phyloP scores from a whole-genome alignment of 1,140 invertebrate genomes.

The Drosophila aff. region DNA sequence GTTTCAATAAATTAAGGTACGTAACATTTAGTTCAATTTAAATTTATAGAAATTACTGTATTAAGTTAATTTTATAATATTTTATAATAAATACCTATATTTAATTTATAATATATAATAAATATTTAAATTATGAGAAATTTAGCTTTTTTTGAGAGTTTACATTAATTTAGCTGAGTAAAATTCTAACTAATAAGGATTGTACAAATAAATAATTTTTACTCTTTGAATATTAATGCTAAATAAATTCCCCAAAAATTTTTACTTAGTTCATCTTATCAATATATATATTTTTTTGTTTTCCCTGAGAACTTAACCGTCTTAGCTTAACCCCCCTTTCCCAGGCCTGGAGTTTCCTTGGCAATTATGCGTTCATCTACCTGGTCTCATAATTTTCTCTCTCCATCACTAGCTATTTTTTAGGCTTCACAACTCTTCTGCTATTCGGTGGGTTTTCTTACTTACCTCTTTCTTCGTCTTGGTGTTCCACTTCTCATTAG shows the following conservation, averaged over 20 bases:
- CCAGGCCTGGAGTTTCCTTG: background rate
- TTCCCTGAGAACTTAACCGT: constrained; percentile 20
- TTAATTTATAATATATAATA: too few relatives aligned
- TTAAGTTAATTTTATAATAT: too few relatives aligned
- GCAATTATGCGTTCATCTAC: constrained; percentile 57
- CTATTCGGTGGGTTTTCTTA: constrained; percentile 33
- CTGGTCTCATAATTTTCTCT: constrained; percentile 55
- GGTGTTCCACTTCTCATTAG: constrained; percentile 74
- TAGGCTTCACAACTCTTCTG: constrained; percentile 44
- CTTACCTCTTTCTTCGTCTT: constrained; percentile 12
- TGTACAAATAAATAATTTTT: too few relatives aligned
- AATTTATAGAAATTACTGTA: too few relatives aligned
- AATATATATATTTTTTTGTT: background rate
- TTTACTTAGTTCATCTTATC: background rate
- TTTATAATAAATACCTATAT: too few relatives aligned
- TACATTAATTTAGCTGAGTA: background rate
- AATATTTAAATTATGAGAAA: too few relatives aligned
- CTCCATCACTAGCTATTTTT: constrained; percentile 23
- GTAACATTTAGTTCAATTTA: too few relatives aligned
- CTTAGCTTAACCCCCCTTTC: constrained; percentile 2
- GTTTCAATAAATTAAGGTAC: background rate
- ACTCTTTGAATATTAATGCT: too few relatives aligned
- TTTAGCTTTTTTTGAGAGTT: background rate
- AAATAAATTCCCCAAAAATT: background rate
- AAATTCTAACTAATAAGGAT: background rate